Evolutionary conservation across 2,888 invertebrate species (phyloP).

Genomic region (Craniophora ligustri): DNA sequence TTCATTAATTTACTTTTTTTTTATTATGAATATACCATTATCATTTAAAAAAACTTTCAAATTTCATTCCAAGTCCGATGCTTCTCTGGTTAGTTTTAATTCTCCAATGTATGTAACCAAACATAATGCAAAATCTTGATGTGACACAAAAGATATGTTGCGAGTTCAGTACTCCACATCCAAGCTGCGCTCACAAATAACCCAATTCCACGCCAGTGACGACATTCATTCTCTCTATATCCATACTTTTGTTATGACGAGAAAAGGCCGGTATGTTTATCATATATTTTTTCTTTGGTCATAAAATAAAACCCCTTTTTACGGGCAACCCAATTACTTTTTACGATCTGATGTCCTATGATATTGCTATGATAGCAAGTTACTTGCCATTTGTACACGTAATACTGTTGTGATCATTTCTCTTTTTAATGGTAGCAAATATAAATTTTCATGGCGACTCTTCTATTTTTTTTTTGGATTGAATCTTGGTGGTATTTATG

Average conservation of each 20-base stretch:
- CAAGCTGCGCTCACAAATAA: conserved; percentile 21
- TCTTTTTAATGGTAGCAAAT: conserved; percentile 55
- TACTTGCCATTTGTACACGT: conserved; percentile 72
- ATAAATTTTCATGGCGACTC: conserved; percentile 64
- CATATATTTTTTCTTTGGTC: conserved; percentile 78
- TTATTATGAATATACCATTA: no score
- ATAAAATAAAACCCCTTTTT: conserved; percentile 87
- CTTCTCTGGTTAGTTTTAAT: no score
- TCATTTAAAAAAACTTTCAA: no score
- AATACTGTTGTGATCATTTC: conserved; percentile 61
- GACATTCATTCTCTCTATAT: conserved; percentile 57
- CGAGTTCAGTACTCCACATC: not conserved
- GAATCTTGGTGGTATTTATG: conserved; percentile 49
- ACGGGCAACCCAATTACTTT: conserved; percentile 87
- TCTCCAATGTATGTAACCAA: not conserved
- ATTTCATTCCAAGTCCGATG: no score
- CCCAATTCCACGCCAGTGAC: conserved; percentile 21
- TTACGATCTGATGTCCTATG: conserved; percentile 82
- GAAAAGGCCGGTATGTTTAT: conserved; percentile 79
- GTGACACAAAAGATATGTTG: no score
- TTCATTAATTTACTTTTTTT: no score
- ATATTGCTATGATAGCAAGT: conserved; percentile 79
- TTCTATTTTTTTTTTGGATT: conserved; percentile 51
- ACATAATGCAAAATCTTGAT: not conserved
- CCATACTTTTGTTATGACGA: conserved; percentile 65